Evolutionary conservation across 1,140 invertebrate species (phyloP).

Genomic region (Caenorhabditis remanei): DNA sequence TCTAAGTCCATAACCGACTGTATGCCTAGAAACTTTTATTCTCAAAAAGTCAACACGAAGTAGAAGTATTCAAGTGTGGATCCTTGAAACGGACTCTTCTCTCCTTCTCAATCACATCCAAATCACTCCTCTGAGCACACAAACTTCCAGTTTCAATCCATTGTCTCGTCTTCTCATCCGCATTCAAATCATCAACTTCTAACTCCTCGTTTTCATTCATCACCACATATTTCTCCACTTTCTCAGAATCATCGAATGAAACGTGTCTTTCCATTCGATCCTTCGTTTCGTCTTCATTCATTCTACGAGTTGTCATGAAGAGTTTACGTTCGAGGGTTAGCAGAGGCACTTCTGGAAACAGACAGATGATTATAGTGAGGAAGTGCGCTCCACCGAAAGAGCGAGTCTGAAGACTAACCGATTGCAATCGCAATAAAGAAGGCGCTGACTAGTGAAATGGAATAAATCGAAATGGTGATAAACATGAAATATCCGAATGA

Average conservation of each 20-base stretch:
- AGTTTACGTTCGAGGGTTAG: slow-evolving; percentile 8
- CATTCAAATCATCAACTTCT: slow-evolving; percentile 4
- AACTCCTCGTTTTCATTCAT: not conserved
- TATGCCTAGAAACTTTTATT: not conserved
- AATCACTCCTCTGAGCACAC: slow-evolving; percentile 16
- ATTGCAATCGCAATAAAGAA: slow-evolving; percentile 55
- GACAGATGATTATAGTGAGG: no score
- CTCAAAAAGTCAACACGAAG: slow-evolving; percentile 22
- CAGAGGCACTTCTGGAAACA: slow-evolving; percentile 19
- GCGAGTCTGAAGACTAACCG: not conserved
- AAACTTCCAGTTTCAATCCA: slow-evolving; percentile 43
- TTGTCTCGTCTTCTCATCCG: slow-evolving; percentile 27
- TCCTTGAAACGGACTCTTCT: not conserved
- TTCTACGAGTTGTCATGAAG: slow-evolving; percentile 21
- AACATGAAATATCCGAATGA: slow-evolving; percentile 56
- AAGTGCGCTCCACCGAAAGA: not conserved
- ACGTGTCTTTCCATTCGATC: slow-evolving; percentile 41
- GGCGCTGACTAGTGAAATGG: slow-evolving; percentile 1
- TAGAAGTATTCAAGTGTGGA: not conserved
- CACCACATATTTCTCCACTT: not conserved
- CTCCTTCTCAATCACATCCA: not conserved
- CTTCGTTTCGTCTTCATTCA: not conserved
- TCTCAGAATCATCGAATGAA: slow-evolving; percentile 19
- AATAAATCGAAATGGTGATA: slow-evolving; percentile 8
- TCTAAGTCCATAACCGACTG: no score